Evolutionary conservation across 2,888 invertebrate species (phyloP).

Genomic region (Eremobia ochroleuca): DNA sequence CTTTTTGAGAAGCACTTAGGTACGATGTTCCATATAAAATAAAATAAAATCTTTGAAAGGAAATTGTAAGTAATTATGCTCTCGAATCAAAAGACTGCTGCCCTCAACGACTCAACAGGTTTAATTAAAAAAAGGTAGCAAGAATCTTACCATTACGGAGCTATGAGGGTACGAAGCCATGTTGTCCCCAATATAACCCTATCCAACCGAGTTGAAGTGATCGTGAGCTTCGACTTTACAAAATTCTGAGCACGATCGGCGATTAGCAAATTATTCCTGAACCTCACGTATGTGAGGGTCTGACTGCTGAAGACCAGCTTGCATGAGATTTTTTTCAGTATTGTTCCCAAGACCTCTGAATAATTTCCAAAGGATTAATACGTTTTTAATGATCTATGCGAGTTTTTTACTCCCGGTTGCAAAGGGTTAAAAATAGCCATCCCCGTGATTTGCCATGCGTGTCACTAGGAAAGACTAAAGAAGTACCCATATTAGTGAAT

Average conservation of each 20-base stretch:
- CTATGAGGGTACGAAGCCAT: constrained; percentile 13
- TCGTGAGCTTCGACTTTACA: too few relatives aligned
- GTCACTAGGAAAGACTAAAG: constrained; percentile 16
- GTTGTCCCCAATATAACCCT: constrained; percentile 30
- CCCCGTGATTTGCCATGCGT: not conserved
- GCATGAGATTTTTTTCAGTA: too few relatives aligned
- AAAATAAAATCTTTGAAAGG: not conserved
- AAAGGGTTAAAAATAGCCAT: constrained; percentile 41
- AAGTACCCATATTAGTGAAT: constrained; percentile 23
- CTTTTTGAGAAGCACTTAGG: not conserved
- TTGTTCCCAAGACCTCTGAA: too few relatives aligned
- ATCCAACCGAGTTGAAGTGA: too few relatives aligned
- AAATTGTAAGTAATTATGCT: not conserved
- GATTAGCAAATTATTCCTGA: too few relatives aligned
- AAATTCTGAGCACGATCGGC: too few relatives aligned
- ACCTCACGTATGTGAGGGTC: too few relatives aligned
- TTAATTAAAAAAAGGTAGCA: constrained; percentile 13
- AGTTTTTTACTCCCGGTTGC: too few relatives aligned
- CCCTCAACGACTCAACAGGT: constrained; percentile 16
- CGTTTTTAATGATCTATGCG: too few relatives aligned
- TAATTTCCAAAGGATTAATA: too few relatives aligned
- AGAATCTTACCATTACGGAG: constrained; percentile 1
- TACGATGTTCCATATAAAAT: not conserved
- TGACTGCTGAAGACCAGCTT: too few relatives aligned
- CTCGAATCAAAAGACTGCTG: constrained; percentile 9